Base-by-base conservation (phyloP, 2,797 vertebrate species). In the Oreortyx pictus region DNA sequence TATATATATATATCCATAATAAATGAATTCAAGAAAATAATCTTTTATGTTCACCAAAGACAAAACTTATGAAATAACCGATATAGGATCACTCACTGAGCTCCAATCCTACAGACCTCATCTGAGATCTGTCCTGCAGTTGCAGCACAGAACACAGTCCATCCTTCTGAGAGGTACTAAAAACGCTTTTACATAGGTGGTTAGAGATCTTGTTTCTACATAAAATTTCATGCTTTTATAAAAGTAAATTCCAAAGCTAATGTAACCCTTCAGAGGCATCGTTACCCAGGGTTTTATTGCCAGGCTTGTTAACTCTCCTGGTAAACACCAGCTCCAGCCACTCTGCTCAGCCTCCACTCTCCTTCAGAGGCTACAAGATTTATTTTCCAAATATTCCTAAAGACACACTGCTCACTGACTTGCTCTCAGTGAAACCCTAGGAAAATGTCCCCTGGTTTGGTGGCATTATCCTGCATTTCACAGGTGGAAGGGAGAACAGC, bases 201-300 rank as follows among this genome's bases (percentile, higher is more conserved):
- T 78, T 92, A 66, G 7, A 73, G 52, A 61, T 75, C 71, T 85
- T 72, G 56, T 46, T 91, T 66, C 67, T 84, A 66, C 50, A 56
- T 78, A 85, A 88, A 88, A 91, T 79, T n/a, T 90, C 49, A 76
- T 90, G 72, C 77, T 97, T 97, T 96, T 95, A 90, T 89, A 86
- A 86, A 95, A 85, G 77, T 75, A 65, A 95, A 97, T 97, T 97
- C 96, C 87, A 86, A 89, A 90, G 82, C 83, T 90, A 93, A 97
- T 76, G 80, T 65, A 92, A 61, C 66, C 85, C 79, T 94, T 89
- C 73, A 56, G 90, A 92, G 29, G 41, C 54, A 78, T 94, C 89
- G 29, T 85, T 71, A 79, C 72, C 62, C 65, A 47, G 89, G 67
- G 84, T 67, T 94, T 95, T 82, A 86, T 67, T 94, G 75, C 88